Evolutionary conservation across 2,888 invertebrate genomes (phyloP).

Genomic region (Antheraea assamensis): DNA sequence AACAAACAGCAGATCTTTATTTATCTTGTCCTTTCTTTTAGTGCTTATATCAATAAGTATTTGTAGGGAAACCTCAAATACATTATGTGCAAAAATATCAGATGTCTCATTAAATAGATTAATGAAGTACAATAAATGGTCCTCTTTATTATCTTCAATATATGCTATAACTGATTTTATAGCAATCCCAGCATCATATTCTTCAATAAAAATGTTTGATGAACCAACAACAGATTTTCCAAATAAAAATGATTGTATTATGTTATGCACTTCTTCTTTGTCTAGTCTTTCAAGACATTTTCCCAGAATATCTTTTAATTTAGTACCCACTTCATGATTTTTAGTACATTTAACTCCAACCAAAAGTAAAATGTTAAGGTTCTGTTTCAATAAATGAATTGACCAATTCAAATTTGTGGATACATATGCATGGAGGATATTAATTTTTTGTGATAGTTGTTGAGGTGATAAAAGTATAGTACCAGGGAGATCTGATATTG

Average conservation of each 20-base stretch:
- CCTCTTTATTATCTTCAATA: constrained; percentile 42
- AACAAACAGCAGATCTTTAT: constrained; percentile 55
- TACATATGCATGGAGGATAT: constrained; percentile 62
- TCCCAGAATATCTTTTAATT: constrained; percentile 61
- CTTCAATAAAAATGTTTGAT: constrained; percentile 49
- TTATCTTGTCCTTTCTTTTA: constrained; percentile 42
- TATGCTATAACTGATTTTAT: constrained; percentile 48
- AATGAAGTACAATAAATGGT: constrained; percentile 56
- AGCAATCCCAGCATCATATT: constrained; percentile 65
- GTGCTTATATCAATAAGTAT: constrained; percentile 53
- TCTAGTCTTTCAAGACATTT: constrained; percentile 56
- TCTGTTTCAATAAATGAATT: constrained; percentile 55
- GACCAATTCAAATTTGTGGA: constrained; percentile 58
- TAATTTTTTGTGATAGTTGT: constrained; percentile 64
- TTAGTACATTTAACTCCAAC: constrained; percentile 63
- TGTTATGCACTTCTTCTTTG: constrained; percentile 40
- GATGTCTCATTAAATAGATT: constrained; percentile 51
- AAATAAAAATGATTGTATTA: constrained; percentile 54
- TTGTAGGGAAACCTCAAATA: constrained; percentile 59
- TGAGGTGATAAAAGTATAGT: constrained; percentile 61
- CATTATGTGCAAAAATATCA: constrained; percentile 46
- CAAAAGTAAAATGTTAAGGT: constrained; percentile 68
- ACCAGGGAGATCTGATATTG: constrained; percentile 52
- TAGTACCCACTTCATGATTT: constrained; percentile 52
- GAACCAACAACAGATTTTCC: constrained; percentile 35